These are phyloP conservation scores for Callinectes sapidus DNA, from an alignment of 2,888 invertebrate species.

Conservation along the genomic window DNA sequence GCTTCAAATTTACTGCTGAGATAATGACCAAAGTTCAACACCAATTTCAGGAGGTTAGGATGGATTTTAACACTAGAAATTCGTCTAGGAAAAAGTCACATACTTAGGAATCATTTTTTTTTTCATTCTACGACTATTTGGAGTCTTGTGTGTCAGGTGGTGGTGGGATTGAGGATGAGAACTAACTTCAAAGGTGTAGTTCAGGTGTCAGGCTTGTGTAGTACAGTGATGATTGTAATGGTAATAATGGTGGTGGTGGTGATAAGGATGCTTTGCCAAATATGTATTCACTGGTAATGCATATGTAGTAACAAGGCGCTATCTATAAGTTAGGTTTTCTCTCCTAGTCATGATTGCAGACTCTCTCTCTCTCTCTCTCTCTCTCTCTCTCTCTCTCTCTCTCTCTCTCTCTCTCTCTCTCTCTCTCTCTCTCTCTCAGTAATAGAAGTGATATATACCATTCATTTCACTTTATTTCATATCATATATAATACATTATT, in stretches of 20 bases:
- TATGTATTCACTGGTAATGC: neutral
- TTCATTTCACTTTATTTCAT: neutral
- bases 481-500: neutral
- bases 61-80: too few species aligned
- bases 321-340: neutral
- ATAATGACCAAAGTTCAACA: too few species aligned
- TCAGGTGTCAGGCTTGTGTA: too few species aligned
- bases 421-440: neutral
- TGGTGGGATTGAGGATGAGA: too few species aligned
- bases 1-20: too few species aligned
- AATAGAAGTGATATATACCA: neutral
- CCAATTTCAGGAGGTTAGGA: too few species aligned
- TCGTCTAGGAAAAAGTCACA: too few species aligned
- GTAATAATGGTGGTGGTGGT: neutral
- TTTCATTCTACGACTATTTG: too few species aligned
- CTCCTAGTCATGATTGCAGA: slow-evolving; percentile 2
- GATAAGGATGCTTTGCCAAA: neutral
- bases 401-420: neutral
- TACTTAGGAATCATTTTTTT: too few species aligned
- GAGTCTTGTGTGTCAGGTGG: too few species aligned
- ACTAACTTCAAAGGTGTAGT: too few species aligned
- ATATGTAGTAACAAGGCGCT: neutral
- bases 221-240: too few species aligned
- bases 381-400: neutral
- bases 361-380: neutral